phyloP scores from a whole-genome alignment of 2,797 vertebrate genomes.

The Mareca strepera region DNA sequence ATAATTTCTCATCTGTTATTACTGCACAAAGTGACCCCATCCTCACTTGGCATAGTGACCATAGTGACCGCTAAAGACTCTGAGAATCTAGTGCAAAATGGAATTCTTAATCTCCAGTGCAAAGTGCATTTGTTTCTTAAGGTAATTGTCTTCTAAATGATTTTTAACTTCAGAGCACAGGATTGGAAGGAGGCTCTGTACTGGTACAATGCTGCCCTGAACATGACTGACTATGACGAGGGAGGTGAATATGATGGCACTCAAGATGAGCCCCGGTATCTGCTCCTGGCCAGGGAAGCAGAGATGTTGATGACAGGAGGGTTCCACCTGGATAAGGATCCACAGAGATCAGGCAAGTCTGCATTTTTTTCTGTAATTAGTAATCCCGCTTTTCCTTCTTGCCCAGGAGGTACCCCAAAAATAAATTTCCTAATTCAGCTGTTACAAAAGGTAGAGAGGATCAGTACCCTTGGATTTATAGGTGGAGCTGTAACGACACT shows the following conservation, averaged over 20 bases:
- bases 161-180: constrained; percentile 76
- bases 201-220: constrained; percentile 89
- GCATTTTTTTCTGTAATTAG: background rate
- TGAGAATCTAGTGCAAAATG: background rate
- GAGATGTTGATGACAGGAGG: constrained; percentile 89
- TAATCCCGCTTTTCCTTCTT: background rate
- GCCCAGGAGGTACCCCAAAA: background rate
- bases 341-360: constrained; percentile 87
- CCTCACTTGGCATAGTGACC: background rate
- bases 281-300: constrained; percentile 90
- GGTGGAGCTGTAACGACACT: background rate
- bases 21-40: background rate
- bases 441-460: background rate
- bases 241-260: constrained; percentile 94
- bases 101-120: background rate
- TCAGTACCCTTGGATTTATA: background rate
- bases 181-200: constrained; percentile 88
- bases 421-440: background rate
- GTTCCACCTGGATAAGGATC: constrained; percentile 81
- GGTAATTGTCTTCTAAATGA: background rate
- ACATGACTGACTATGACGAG: constrained; percentile 92
- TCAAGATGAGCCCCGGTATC: constrained; percentile 90
- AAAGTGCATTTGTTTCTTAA: background rate
- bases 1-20: background rate
- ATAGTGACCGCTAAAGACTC: background rate